phyloP scores from a whole-genome alignment of 2,797 vertebrate species.

The Pantherophis vulpinus region DNA sequence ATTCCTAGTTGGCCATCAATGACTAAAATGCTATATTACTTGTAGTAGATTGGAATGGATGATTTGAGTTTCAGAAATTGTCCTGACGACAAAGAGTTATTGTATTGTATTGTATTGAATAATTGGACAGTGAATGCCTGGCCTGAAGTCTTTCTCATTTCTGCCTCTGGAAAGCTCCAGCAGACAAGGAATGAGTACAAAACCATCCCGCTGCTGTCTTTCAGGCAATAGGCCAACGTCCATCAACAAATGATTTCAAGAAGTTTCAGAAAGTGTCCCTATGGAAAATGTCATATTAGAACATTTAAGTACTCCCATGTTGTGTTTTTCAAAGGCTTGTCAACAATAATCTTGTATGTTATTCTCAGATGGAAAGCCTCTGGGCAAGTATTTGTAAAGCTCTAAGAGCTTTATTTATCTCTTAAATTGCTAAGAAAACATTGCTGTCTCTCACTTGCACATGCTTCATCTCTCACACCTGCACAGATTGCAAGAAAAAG shows the following conservation, averaged over 20 bases:
- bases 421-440: background rate
- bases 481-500: background rate
- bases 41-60: background rate
- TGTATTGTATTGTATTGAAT: background rate
- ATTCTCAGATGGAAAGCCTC: conserved; percentile 1
- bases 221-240: background rate
- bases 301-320: background rate
- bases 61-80: background rate
- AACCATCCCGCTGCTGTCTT: background rate
- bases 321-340: background rate
- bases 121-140: background rate
- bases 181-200: background rate
- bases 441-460: background rate
- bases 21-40: background rate
- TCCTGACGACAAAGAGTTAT: too few relatives aligned
- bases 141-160: background rate
- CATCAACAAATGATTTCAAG: background rate
- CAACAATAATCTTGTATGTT: background rate
- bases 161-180: background rate
- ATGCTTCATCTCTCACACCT: background rate
- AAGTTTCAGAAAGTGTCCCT: background rate
- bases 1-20: background rate
- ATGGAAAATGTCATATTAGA: background rate
- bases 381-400: conserved; percentile 4
- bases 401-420: background rate